phyloP scores from a whole-genome alignment of 1,140 invertebrate species.

The Heliconius congener region DNA sequence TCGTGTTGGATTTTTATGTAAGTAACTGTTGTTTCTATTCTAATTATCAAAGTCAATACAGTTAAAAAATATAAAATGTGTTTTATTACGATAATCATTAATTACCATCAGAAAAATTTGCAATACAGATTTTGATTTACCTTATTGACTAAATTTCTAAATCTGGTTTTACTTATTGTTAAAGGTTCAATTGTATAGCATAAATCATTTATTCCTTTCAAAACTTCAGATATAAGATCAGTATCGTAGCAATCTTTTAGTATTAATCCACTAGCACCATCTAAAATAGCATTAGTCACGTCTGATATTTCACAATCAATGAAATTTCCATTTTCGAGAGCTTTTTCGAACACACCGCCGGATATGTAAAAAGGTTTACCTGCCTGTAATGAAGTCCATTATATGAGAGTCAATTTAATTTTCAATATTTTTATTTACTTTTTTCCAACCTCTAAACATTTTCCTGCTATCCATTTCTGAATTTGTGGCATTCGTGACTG shows the following conservation, averaged over 20 bases:
- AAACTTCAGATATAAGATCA: slow-evolving; percentile 39
- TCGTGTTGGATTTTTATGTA: not conserved
- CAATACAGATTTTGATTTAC: slow-evolving; percentile 28
- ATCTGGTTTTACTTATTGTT: slow-evolving; percentile 41
- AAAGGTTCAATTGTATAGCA: slow-evolving; percentile 55
- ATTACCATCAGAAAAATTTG: not conserved
- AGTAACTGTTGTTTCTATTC: no score
- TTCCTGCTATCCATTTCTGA: slow-evolving; percentile 59
- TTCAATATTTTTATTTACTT: not conserved
- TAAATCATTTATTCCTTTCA: slow-evolving; percentile 51
- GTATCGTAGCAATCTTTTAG: slow-evolving; percentile 48
- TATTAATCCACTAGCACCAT: slow-evolving; percentile 59
- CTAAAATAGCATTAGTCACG: slow-evolving; percentile 57
- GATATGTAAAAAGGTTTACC: slow-evolving; percentile 62
- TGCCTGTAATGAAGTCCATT: slow-evolving; percentile 44
- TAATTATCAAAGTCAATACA: no score
- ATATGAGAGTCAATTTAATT: not conserved
- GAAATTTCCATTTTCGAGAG: slow-evolving; percentile 42
- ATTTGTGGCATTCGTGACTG: slow-evolving; percentile 48
- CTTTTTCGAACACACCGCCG: slow-evolving; percentile 49
- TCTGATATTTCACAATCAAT: slow-evolving; percentile 53
- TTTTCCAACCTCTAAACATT: slow-evolving; percentile 56
- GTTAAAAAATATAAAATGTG: not conserved
- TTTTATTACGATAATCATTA: not conserved
- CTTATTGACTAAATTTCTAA: slow-evolving; percentile 47